Conservation (phyloP, 2,888 invertebrate genomes). For the Chouioia cunea region DNA sequence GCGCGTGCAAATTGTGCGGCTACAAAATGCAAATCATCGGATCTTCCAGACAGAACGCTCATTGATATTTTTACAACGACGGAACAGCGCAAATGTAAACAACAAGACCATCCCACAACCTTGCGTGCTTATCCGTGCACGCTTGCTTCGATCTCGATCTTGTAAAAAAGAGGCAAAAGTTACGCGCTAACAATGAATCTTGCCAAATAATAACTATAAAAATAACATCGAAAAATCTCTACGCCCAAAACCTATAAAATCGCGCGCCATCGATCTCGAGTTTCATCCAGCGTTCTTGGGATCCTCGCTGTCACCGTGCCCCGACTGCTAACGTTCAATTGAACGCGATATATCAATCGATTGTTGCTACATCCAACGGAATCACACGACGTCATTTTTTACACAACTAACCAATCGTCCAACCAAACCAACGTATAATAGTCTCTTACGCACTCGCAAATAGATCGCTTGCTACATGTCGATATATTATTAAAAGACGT, state of each 20-base stretch:
- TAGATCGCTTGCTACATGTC: slow-evolving; percentile 23
- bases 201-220: slow-evolving; percentile 46
- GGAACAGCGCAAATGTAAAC: slow-evolving; percentile 20
- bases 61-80: slow-evolving; percentile 20
- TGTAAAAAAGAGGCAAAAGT: slow-evolving; percentile 37
- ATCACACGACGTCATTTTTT: slow-evolving; percentile 34
- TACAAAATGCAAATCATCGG: slow-evolving; percentile 21
- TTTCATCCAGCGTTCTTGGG: background rate
- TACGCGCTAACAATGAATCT: slow-evolving; percentile 40
- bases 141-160: slow-evolving; percentile 40
- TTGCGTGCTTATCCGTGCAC: slow-evolving; percentile 44
- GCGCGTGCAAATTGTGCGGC: background rate
- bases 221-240: slow-evolving; percentile 45
- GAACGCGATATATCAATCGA: background rate
- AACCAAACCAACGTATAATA: slow-evolving; percentile 23
- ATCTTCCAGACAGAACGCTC: slow-evolving; percentile 22
- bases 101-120: slow-evolving; percentile 22
- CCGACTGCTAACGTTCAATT: slow-evolving; percentile 18
- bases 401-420: slow-evolving; percentile 35
- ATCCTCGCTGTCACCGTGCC: slow-evolving; percentile 9
- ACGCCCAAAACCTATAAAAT: slow-evolving; percentile 36
- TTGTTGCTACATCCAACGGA: slow-evolving; percentile 17
- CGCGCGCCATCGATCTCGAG: slow-evolving; percentile 12
- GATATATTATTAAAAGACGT: slow-evolving; percentile 26
- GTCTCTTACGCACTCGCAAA: slow-evolving; percentile 30